Conservation (phyloP, 2,113 vertebrate genomes). For the Sapajus apella region DNA sequence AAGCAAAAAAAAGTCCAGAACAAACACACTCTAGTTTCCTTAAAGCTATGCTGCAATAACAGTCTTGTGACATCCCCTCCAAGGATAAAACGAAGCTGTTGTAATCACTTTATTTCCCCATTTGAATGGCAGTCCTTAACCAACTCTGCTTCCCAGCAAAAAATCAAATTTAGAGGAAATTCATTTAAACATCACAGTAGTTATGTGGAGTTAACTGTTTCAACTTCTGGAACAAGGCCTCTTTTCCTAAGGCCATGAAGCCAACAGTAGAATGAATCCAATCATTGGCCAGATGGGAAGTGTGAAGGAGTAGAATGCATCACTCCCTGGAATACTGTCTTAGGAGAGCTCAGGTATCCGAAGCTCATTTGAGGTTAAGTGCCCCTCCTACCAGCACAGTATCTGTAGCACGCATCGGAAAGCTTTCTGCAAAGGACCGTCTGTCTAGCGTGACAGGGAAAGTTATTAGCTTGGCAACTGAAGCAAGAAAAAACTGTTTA, state of each 20-base stretch:
- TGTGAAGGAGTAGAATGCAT: not conserved
- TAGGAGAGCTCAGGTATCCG: conserved; percentile 15
- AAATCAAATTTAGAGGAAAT: conserved; percentile 38
- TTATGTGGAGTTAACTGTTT: not conserved
- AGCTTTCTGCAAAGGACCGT: not conserved
- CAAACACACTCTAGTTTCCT: conserved; percentile 37
- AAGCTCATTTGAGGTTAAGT: not conserved
- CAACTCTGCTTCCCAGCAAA: not conserved
- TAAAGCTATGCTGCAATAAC: conserved; percentile 21
- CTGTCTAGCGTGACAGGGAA: not conserved
- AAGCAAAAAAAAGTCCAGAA: not conserved
- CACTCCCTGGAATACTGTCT: not conserved
- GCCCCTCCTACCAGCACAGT: not conserved
- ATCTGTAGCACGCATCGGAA: not conserved
- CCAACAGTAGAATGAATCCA: conserved; percentile 40
- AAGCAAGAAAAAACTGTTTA: not conserved
- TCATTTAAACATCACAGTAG: not conserved
- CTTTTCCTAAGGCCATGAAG: not conserved
- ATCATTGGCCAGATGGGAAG: conserved; percentile 48
- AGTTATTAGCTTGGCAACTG: not conserved
- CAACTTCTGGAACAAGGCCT: conserved; percentile 12
- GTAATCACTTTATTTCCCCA: conserved; percentile 70
- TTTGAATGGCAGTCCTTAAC: conserved; percentile 57
- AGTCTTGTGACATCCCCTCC: conserved; percentile 60
- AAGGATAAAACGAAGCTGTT: conserved; percentile 51